phyloP scores from a whole-genome alignment of 2,113 vertebrate genomes.

The Mobula birostris region DNA sequence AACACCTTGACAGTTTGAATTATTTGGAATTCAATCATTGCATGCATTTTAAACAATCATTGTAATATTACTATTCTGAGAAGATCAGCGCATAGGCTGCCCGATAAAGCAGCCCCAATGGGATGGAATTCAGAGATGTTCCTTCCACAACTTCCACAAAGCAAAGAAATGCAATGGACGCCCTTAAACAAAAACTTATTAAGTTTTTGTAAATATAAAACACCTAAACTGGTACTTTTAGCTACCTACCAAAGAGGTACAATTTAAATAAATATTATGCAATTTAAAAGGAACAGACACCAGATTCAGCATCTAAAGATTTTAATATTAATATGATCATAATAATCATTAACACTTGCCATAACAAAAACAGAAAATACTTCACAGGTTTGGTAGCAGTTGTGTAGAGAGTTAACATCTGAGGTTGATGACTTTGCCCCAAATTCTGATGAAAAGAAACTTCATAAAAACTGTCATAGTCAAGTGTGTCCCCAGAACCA shows the following conservation, averaged over 20 bases:
- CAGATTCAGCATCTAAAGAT: background rate
- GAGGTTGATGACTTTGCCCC: no score
- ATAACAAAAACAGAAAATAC: no score
- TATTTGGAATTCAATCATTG: background rate
- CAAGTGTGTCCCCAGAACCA: no score
- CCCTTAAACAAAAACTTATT: background rate
- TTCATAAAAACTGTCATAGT: no score
- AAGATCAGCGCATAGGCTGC: no score
- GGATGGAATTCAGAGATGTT: background rate
- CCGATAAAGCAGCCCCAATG: background rate
- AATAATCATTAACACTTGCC: background rate
- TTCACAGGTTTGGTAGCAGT: no score
- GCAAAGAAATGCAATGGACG: background rate
- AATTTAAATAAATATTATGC: background rate
- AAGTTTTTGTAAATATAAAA: background rate
- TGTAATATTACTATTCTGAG: background rate
- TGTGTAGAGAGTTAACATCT: no score
- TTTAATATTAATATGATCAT: background rate
- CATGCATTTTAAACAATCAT: background rate
- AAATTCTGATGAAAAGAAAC: no score
- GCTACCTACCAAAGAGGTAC: no score
- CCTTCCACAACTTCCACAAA: background rate
- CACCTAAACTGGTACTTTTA: background rate
- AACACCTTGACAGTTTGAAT: background rate
- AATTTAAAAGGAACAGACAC: background rate